Conservation (phyloP, 2,113 vertebrate genomes). For the Siniperca chuatsi region DNA sequence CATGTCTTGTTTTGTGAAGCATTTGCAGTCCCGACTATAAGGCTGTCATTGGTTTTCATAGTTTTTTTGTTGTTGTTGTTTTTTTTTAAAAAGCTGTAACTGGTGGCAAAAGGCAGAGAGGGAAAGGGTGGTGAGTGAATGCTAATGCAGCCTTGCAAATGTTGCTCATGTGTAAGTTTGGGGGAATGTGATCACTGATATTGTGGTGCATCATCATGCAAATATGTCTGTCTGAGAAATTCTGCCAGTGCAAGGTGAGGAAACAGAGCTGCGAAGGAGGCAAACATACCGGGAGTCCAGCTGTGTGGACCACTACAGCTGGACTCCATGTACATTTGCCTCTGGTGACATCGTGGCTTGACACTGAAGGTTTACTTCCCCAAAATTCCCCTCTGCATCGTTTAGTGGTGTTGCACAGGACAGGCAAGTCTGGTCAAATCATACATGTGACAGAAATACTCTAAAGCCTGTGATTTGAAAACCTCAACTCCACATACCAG, state of each 20-base stretch:
- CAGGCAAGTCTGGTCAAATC: conserved; percentile 51
- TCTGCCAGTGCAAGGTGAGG: background rate
- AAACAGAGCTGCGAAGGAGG: background rate
- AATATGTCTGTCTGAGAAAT: background rate
- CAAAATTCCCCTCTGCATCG: background rate
- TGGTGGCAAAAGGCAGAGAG: conserved; percentile 10
- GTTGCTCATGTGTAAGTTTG: background rate
- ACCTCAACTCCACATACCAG: conserved; percentile 44
- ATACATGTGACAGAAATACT: conserved; percentile 47
- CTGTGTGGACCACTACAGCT: too few relatives aligned
- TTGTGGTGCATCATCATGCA: background rate
- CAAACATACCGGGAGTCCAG: background rate
- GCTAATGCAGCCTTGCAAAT: background rate
- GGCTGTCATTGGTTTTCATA: background rate
- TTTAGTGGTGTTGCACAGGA: conserved; percentile 18
- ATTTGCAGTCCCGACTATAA: background rate
- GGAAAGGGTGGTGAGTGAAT: background rate
- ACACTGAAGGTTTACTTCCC: conserved; percentile 4
- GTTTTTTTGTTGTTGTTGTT: too few relatives aligned
- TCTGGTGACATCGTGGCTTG: background rate
- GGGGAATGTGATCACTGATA: background rate
- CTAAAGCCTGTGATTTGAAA: conserved; percentile 53
- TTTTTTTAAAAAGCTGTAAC: background rate
- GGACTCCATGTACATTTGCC: too few relatives aligned
- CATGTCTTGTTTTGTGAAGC: background rate